Base-by-base conservation (phyloP, 1,140 invertebrate genomes). In the Colletes latitarsis region DNA sequence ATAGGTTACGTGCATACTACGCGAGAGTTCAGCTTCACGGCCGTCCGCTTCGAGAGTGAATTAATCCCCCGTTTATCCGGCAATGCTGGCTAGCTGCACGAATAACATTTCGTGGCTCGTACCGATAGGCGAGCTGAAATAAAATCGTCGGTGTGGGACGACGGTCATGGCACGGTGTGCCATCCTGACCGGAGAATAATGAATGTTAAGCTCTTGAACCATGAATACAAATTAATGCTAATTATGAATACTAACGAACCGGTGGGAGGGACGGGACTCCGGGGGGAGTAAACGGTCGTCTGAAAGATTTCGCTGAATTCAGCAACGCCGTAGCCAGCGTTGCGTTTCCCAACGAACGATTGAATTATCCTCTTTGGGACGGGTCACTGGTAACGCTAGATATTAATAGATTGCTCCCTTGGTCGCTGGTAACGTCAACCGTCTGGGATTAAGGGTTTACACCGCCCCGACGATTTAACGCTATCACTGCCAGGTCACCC, bases 51-150 rank as follows among this genome's bases (percentile, higher is more conserved):
- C 68, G 77, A 55, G 69, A 75, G 71, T 83, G 39, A 81, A 85
- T 84, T 84, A 84, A 85, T 84, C 70, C 52, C 14, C 21, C 58
- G 60, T 85, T 82, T 76, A 82, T 84, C 69, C 69, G 55, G 19
- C 77, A 70, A 77, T 60, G 15, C 6, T 63, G 72, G 68, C 55
- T 69, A 71, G 46, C 19, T 46, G 49, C 41, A 57, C 52, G 63
- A 70, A 63, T 76, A 80, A 77, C 53, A 70, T 60, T 57, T 73
- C 15, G 17, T 15, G 30, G 55, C 4, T 6, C 4, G 58, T 71
- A 30, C 6, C 19, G 55, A 67, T 43, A 43, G 77, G 21, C 69
- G 43, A 46, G 41, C 4, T 49, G 70, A 73, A 66, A 66, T 73
- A 64, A 79, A 73, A 57, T 66, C 17, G 49, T 15, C 0, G 5